phyloP scores from a whole-genome alignment of 2,797 vertebrate species.

The Enteromius mattozi region DNA sequence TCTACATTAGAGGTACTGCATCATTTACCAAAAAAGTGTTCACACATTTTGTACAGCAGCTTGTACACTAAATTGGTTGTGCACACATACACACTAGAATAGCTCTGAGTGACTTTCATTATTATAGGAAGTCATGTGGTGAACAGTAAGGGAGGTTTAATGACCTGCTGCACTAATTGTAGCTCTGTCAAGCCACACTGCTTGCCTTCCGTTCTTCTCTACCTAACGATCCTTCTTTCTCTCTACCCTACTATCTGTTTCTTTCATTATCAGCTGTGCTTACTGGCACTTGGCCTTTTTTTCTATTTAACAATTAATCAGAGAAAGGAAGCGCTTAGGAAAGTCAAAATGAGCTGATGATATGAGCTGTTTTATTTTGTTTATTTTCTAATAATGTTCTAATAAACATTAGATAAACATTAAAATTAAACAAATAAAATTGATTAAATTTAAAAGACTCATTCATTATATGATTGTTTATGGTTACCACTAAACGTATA shows the following conservation, averaged over 20 bases:
- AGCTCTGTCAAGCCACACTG: slow-evolving; percentile 56
- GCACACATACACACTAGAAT: slow-evolving; percentile 25
- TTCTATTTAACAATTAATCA: background rate
- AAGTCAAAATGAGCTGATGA: background rate
- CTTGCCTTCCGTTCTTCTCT: slow-evolving; percentile 51
- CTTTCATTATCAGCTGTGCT: slow-evolving; percentile 10
- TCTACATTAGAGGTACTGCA: slow-evolving; percentile 76
- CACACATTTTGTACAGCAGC: background rate
- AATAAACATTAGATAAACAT: background rate
- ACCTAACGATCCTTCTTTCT: slow-evolving; percentile 14
- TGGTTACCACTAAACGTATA: background rate
- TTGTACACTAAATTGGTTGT: background rate
- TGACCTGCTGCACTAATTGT: slow-evolving; percentile 56
- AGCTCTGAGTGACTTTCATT: slow-evolving; percentile 53
- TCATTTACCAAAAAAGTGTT: background rate
- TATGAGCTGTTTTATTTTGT: background rate
- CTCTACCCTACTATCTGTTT: slow-evolving; percentile 12
- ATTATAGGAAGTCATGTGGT: slow-evolving; percentile 57
- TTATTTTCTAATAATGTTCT: background rate
- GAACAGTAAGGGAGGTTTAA: slow-evolving; percentile 53
- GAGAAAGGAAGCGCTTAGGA: background rate
- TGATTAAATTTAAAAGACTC: background rate
- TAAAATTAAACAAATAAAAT: background rate
- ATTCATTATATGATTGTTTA: background rate
- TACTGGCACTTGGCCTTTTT: background rate